Base-by-base conservation (phyloP, 2,888 invertebrate genomes). In the Punctoribates punctum region DNA sequence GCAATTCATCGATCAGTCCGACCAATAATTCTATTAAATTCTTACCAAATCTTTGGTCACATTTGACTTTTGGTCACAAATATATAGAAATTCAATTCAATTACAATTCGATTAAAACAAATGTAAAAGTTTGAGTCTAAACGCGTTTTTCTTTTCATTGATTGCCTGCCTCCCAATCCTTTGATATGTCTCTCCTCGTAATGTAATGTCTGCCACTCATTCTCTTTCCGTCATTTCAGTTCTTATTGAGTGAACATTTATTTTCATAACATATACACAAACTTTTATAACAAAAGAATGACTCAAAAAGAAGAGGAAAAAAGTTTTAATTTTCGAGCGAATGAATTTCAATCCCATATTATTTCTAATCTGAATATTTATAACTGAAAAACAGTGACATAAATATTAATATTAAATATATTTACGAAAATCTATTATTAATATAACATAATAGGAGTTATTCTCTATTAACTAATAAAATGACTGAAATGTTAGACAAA, bases 21-120 rank as follows among this genome's bases (percentile, higher is more conserved):
- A 25, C 27, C 27, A 62, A 62, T 62, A 62, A 62, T 62, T 62
- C 15, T 27, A 62, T 62, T 62, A 62, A 62, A 27, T 62, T 42
- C 42, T 62, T 62, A 54, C 20, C 20, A 23, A 54, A 54, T 20
- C 20, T 20, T 54, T 54, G 54, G 54, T 54, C 54, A 20, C 20
- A 54, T 54, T 54, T 54, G 54, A 20, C 54, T 25, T 54, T 54
- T 42, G 42, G 42, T 42, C 42, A 42, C 42, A 42, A 42, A 42
- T 42, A 42, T 42, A 42, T 42, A 42, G 8, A 42, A 42, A 42
- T 42, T 11, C 42, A 42, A 42, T 42, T 42, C 42, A 42, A 42
- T 42, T 42, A 42, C 42, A 42, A 13, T 42, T 42, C 42, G 42
- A 42, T 42, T 42, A 42, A 42, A 42, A 42, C 13, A 13, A 42